phyloP scores from a whole-genome alignment of 1,140 invertebrate genomes.

The Magallana angulata region DNA sequence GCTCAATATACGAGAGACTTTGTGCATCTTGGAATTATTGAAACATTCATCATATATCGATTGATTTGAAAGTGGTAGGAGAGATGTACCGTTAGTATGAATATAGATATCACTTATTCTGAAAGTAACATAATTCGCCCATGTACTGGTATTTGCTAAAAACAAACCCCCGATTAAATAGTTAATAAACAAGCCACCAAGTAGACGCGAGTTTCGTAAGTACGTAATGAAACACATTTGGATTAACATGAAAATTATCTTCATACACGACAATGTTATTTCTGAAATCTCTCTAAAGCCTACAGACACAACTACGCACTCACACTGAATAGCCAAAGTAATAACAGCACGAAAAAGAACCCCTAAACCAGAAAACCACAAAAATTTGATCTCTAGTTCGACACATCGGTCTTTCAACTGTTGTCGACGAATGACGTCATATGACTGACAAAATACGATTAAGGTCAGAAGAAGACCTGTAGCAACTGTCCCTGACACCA shows the following conservation, averaged over 20 bases:
- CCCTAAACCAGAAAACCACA: background rate
- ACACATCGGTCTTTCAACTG: background rate
- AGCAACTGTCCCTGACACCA: background rate
- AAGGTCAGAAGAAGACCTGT: background rate
- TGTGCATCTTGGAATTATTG: background rate
- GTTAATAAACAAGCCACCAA: background rate
- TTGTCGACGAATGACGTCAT: background rate
- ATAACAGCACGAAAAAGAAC: background rate
- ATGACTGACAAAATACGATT: background rate
- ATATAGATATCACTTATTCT: background rate
- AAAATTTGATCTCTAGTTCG: background rate
- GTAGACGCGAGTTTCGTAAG: background rate
- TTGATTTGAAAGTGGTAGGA: too few species aligned
- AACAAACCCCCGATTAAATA: background rate
- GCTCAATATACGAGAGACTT: background rate
- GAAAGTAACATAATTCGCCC: background rate
- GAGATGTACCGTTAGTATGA: background rate
- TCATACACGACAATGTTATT: background rate
- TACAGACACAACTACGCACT: background rate
- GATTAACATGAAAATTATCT: background rate
- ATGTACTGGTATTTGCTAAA: background rate
- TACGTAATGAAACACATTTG: background rate
- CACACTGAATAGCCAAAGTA: background rate
- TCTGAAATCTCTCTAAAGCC: background rate
- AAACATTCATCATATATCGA: background rate